A percentile compares a stretch with the other conserved stretches of the same genome.
These are phyloP conservation scores for Salticus scenicus DNA, from an alignment of 2,888 invertebrate species.

Conservation along the genomic window DNA sequence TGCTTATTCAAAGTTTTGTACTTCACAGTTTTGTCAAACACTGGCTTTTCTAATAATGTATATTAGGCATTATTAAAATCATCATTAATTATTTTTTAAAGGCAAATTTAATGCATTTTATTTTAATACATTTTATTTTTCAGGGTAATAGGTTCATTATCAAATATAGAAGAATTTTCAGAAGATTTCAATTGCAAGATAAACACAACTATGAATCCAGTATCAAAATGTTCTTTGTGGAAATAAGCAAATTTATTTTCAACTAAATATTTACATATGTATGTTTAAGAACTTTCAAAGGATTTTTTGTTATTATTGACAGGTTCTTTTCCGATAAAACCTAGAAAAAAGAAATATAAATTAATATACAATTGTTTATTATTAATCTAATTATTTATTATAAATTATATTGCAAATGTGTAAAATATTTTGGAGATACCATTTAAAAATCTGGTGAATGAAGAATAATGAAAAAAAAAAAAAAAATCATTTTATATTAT, in stretches of 20 bases:
- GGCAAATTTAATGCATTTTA: too few relatives aligned
- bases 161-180: conserved; percentile 64
- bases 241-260: not conserved
- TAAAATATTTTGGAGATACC: too few relatives aligned
- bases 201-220: conserved; percentile 44
- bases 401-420: too few relatives aligned
- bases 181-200: conserved; percentile 51
- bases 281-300: not conserved
- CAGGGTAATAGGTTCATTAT: conserved; percentile 52
- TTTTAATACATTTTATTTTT: too few relatives aligned
- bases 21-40: too few relatives aligned
- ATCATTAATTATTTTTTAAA: too few relatives aligned
- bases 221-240: conserved; percentile 43
- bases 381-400: not conserved
- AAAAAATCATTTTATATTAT: too few relatives aligned
- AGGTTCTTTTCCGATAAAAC: not conserved
- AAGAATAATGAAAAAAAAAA: too few relatives aligned
- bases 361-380: not conserved
- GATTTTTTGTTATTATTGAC: not conserved
- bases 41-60: too few relatives aligned
- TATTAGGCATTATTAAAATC: too few relatives aligned
- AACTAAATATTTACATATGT: not conserved
- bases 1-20: too few relatives aligned
- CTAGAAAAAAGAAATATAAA: not conserved
- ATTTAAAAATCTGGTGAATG: too few relatives aligned